Conservation (phyloP, 2,113 vertebrate genomes). For the Eudyptes chrysolophus region DNA sequence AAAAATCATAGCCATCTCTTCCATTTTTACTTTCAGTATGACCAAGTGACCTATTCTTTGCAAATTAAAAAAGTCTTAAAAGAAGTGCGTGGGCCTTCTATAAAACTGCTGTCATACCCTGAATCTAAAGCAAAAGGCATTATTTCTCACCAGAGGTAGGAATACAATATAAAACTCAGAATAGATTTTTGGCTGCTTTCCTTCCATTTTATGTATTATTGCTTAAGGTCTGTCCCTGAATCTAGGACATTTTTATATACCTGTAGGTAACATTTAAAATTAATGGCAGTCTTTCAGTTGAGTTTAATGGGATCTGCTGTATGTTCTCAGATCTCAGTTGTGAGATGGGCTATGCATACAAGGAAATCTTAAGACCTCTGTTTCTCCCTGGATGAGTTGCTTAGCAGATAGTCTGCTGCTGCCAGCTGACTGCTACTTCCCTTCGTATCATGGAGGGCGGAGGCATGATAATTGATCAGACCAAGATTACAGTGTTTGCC, state of each 20-base stretch:
- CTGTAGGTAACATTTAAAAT: conserved; percentile 24
- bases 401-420: neutral
- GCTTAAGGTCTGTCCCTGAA: conserved; percentile 24
- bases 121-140: neutral
- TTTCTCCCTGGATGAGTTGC: neutral
- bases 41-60: neutral
- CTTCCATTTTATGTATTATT: conserved; percentile 34
- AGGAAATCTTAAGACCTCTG: neutral
- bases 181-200: conserved; percentile 8
- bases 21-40: neutral
- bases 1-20: neutral
- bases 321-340: neutral
- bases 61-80: neutral
- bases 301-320: conserved; percentile 4
- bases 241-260: conserved; percentile 34
- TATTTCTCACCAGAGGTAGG: neutral
- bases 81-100: neutral
- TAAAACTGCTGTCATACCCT: neutral
- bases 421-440: neutral
- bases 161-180: neutral
- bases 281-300: conserved; percentile 12
- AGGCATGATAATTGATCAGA: conserved; percentile 9
- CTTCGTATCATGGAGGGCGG: neutral
- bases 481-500: conserved; percentile 7
- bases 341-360: neutral